Evolutionary conservation across 1,140 invertebrate species (phyloP).

Genomic region (Pseudoatta argentina): DNA sequence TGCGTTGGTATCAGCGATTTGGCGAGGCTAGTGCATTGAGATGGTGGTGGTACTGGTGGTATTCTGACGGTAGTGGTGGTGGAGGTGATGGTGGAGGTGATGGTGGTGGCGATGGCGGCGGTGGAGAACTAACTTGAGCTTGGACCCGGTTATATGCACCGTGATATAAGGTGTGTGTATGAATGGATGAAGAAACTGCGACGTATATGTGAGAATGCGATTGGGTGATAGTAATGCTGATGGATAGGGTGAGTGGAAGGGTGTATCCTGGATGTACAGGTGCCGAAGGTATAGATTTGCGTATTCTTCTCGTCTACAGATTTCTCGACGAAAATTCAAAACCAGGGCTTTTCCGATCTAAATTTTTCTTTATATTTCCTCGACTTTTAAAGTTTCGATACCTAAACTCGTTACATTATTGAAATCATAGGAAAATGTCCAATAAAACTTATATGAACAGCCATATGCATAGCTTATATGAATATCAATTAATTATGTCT

Average conservation of each 20-base stretch:
- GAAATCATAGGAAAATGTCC: not conserved
- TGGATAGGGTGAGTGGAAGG: not conserved
- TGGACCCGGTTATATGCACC: not conserved
- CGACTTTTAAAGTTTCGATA: not conserved
- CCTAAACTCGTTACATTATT: not conserved
- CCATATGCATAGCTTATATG: not conserved
- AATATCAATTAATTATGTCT: not conserved
- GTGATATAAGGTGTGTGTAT: not conserved
- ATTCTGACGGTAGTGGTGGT: conserved; percentile 45
- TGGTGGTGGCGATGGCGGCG: conserved; percentile 45
- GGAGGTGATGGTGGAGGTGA: conserved; percentile 34
- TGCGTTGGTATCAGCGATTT: conserved; percentile 48
- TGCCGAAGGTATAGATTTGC: not conserved
- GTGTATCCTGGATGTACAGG: conserved; percentile 13
- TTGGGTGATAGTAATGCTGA: conserved; percentile 14
- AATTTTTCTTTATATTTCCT: not conserved
- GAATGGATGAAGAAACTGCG: conserved; percentile 32
- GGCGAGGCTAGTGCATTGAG: conserved; percentile 29
- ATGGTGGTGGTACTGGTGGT: conserved; percentile 32
- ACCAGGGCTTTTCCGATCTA: not conserved
- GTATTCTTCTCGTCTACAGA: not conserved
- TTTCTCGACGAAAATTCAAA: not conserved
- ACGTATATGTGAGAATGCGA: not conserved
- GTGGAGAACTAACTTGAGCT: conserved; percentile 46
- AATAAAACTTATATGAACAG: not conserved